Percentiles rank a stretch among this genome's conserved stretches.
Conservation (phyloP, 1,140 invertebrate genomes). For the Camponotus floridanus region DNA sequence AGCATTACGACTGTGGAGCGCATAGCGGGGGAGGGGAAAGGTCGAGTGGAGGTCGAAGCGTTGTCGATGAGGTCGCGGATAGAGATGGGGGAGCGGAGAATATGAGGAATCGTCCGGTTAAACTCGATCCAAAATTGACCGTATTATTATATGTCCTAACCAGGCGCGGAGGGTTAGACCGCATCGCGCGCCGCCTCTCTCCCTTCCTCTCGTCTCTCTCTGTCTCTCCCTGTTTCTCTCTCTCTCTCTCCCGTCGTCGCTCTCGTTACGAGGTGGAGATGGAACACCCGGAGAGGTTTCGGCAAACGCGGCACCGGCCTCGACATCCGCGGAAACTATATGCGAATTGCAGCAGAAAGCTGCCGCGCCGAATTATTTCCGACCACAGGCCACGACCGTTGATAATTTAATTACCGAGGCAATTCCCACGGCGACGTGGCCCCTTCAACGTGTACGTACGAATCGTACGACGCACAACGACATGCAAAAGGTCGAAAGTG, state of each 20-base stretch:
- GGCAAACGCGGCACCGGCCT: constrained; percentile 67
- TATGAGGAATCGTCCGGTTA: constrained; percentile 73
- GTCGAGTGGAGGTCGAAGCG: constrained; percentile 68
- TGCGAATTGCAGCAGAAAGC: constrained; percentile 81
- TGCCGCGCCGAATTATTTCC: constrained; percentile 83
- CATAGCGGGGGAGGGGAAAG: constrained; percentile 38
- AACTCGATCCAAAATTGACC: constrained; percentile 83
- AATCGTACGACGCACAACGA: constrained; percentile 26
- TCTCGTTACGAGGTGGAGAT: constrained; percentile 63
- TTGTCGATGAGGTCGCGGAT: constrained; percentile 60
- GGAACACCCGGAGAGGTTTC: constrained; percentile 67
- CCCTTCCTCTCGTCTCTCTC: constrained; percentile 28
- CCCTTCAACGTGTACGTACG: constrained; percentile 60
- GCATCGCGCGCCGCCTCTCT: constrained; percentile 69
- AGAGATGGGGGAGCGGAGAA: constrained; percentile 27
- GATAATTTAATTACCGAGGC: constrained; percentile 83
- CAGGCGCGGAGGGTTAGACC: constrained; percentile 73
- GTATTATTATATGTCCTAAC: constrained; percentile 82
- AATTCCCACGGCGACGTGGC: constrained; percentile 74
- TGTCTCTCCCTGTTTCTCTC: background rate
- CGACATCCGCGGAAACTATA: constrained; percentile 78
- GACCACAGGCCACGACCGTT: constrained; percentile 81
- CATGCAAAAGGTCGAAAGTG: constrained; percentile 41
- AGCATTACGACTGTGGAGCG: constrained; percentile 60
- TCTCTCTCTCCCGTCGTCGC: constrained; percentile 25